These are phyloP conservation scores for Coturnix japonica DNA, from an alignment of 2,113 vertebrate species.

Conservation along the genomic window DNA sequence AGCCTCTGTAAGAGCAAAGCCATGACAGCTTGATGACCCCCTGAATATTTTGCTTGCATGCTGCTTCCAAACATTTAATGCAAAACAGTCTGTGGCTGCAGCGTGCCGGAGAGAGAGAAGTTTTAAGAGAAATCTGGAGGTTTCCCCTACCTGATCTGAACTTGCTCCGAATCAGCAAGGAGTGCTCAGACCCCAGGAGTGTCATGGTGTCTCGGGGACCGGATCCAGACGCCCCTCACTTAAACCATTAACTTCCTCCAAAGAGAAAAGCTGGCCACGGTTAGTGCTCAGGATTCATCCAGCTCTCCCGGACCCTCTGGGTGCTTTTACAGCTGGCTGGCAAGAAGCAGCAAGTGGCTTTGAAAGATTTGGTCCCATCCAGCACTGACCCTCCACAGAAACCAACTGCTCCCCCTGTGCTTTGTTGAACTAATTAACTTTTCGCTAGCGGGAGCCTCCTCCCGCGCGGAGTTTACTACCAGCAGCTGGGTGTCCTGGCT, in stretches of 20 bases:
- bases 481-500: constrained; percentile 78
- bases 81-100: constrained; percentile 29
- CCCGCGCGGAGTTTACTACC: constrained; percentile 71
- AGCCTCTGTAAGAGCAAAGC: constrained; percentile 34
- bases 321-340: constrained; percentile 48
- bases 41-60: not conserved
- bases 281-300: constrained; percentile 71
- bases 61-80: constrained; percentile 30
- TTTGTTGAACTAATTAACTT: constrained; percentile 80
- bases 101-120: constrained; percentile 68
- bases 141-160: constrained; percentile 98
- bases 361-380: constrained; percentile 85
- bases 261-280: constrained; percentile 58
- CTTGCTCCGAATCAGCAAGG: constrained; percentile 98
- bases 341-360: constrained; percentile 67
- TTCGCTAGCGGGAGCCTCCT: constrained; percentile 81
- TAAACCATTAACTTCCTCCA: constrained; percentile 78
- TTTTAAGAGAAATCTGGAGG: constrained; percentile 59
- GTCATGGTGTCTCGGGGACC: constrained; percentile 91
- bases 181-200: constrained; percentile 97
- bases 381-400: constrained; percentile 81
- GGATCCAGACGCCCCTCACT: constrained; percentile 76
- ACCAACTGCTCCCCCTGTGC: constrained; percentile 82
- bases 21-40: not conserved
- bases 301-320: constrained; percentile 54